Base-by-base conservation (phyloP, 2,888 invertebrate species). In the Lacanobia oleracea region DNA sequence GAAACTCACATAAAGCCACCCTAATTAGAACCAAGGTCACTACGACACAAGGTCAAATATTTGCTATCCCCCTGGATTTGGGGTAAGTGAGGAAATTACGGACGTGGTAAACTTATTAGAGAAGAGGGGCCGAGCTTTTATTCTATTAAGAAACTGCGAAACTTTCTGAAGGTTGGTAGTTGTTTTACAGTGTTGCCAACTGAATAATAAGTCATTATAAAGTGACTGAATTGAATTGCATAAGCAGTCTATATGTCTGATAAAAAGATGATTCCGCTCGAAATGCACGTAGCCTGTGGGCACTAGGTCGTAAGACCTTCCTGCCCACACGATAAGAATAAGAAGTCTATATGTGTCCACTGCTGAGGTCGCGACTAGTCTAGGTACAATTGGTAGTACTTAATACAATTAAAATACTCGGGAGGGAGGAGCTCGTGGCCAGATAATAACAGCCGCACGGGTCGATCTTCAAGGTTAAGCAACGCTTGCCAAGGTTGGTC, bases 11-110 rank as follows among this genome's bases (percentile, higher is more conserved):
- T 12, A 33, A 33, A 43, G 37, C 40, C n/a, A 71, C 71, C 54
- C 71, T 72, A 63, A 72, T 71, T 71, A 71, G 45, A 45, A 3
- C 0, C 54, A 63, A 23, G 63, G 54, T 54, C 62, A 53, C 33
- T 6, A 5, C 33, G 6, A 51, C 16, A 27, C 45, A 27, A 72
- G 71, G 64, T 56, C 40, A 72, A 72, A 56, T 64, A 72, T 64
- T 72, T 64, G 18, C 40, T 14, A 50, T 56, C 23, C 27, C 18
- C 27, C 27, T 16, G 27, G 43, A 53, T 18, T 16, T 18, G 43
- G 7, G 1, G 14, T 56, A 72, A 64, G 40, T 8, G 48, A 37
- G 45, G 8, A 40, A 56, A 72, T 72, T 72, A 56, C 8, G 8
- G 12, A 23, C 64, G 48, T 40, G 72, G 48, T 56, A 16, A 64